These are phyloP conservation scores for Caenorhabditis imperialis DNA, from an alignment of 2,888 invertebrate genomes.

Conservation along the genomic window DNA sequence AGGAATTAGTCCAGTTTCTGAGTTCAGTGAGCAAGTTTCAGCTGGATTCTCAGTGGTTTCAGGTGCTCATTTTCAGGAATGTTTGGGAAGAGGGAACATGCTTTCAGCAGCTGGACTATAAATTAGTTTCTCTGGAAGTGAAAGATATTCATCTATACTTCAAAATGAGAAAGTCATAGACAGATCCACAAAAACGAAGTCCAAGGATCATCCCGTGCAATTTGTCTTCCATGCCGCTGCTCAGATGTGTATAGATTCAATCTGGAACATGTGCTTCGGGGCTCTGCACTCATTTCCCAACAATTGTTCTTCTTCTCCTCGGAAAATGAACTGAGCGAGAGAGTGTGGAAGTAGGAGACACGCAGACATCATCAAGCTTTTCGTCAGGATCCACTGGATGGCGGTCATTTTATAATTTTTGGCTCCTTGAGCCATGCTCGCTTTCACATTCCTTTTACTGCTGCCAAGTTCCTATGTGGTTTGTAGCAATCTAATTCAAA, in stretches of 20 bases:
- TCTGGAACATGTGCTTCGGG: conserved; percentile 31
- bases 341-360: not conserved
- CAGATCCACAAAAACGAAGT: no score
- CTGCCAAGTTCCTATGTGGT: not conserved
- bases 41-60: no score
- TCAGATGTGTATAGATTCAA: conserved; percentile 32
- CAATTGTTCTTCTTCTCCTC: conserved; percentile 39
- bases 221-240: not conserved
- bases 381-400: not conserved
- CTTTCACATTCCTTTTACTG: conserved; percentile 28
- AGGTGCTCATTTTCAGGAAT: no score
- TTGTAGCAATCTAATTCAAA: conserved; percentile 24
- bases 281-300: conserved; percentile 22
- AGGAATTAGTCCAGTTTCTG: no score
- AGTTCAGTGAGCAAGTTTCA: no score
- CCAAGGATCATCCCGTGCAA: no score
- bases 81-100: no score
- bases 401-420: conserved; percentile 11
- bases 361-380: conserved; percentile 12
- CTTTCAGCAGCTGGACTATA: no score
- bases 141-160: no score
- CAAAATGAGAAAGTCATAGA: no score
- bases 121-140: no score
- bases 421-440: conserved; percentile 14
- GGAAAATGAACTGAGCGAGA: conserved; percentile 26